Base-by-base conservation (phyloP, 2,888 invertebrate genomes). In the Plusia festucae region DNA sequence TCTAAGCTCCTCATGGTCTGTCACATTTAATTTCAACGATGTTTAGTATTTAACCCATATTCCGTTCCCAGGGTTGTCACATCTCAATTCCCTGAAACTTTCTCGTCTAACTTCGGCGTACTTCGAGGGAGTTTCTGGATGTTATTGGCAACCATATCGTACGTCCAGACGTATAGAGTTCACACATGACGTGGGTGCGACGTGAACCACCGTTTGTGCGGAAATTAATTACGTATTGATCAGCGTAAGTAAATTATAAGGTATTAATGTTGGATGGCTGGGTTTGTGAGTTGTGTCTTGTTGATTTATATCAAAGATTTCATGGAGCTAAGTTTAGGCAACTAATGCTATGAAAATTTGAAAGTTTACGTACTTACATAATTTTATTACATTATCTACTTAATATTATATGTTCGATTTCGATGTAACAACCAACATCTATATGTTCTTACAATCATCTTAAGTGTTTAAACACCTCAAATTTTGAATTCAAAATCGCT, bases 101-200 rank as follows among this genome's bases (percentile, higher is more conserved):
- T 68, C 64, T 49, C 16, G 60, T 65, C 65, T 40, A 74, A 74
- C 74, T 73, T 74, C 11, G 27, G 61, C 62, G 74, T 74, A 65
- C 61, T 74, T 69, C n/a, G 46, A 8, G 9, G 0, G 65, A 73
- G 61, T 73, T 73, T 52, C 53, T 53, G 55, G 30, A 54, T 78
- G 75, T 73, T 79, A 74, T 81, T 78, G 78, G 73, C 79, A 82
- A 67, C 76, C 74, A 52, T 71, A 59, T 76, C 61, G 67, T 34
- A 76, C 74, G 79, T 83, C 83, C 75, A 74, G 74, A 65, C 74
- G 68, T 58, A 76, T 73, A 60, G 74, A 73, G 73, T 75, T 84
- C 77, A 78, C 72, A 66, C 73, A 67, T 86, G 85, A 86, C 70
- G 76, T 57, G 85, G 86, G 86, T 86, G 69, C 72, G 85, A 81